Percentiles rank a stretch among this genome's conserved stretches.
These are phyloP conservation scores for Montipora foliosa DNA, from an alignment of 64 coral and sea anemone genomes.

Conservation along the genomic window DNA sequence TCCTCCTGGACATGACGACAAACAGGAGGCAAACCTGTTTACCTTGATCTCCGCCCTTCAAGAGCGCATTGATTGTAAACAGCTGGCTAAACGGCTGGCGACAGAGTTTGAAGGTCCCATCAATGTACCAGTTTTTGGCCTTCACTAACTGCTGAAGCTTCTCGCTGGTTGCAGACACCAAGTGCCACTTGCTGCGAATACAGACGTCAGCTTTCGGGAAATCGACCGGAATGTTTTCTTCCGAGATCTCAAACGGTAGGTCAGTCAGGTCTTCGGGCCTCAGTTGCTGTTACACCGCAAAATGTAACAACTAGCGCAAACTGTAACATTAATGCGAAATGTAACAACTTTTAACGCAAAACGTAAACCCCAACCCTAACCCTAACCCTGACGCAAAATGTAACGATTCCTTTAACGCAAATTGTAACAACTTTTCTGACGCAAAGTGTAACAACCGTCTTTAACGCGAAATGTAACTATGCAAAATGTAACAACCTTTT, in stretches of 20 bases:
- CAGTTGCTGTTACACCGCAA: not conserved
- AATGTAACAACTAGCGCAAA: too few relatives aligned
- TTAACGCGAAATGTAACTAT: not conserved
- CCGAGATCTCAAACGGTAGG: not conserved
- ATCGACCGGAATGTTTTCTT: not conserved
- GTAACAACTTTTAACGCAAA: too few relatives aligned
- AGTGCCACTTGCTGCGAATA: conserved; percentile 1
- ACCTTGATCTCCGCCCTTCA: not conserved
- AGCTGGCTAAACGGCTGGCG: not conserved
- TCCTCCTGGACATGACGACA: not conserved
- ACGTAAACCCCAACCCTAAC: too few relatives aligned
- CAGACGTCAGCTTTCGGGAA: conserved; percentile 23
- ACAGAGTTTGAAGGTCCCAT: not conserved
- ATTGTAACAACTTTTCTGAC: too few relatives aligned
- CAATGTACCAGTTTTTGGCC: conserved; percentile 20
- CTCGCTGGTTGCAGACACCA: conserved; percentile 1
- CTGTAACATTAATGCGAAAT: too few relatives aligned
- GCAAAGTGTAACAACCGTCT: not conserved
- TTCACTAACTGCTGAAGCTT: not conserved
- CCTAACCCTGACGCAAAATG: too few relatives aligned
- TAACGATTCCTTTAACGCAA: too few relatives aligned
- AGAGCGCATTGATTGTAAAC: conserved; percentile 1
- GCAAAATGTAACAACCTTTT: not conserved
- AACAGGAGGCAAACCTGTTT: conserved; percentile 18
- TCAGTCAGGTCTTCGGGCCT: conserved; percentile 22